Conservation (phyloP, 2,888 invertebrate genomes). For the Napeogenes sylphis region DNA sequence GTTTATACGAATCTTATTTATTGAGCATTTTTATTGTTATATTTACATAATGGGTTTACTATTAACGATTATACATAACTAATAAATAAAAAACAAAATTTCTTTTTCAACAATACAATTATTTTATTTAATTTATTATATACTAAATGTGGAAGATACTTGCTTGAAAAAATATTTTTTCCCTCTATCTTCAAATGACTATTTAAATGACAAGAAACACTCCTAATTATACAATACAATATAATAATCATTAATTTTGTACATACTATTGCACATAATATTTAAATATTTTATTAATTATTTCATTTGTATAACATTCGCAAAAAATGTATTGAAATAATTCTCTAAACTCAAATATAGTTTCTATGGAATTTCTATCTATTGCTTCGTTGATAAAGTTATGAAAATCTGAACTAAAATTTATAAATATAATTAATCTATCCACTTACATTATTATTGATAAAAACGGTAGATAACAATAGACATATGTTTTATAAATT, state of each 20-base stretch:
- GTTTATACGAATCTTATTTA: slow-evolving; percentile 24
- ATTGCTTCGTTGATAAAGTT: slow-evolving; percentile 1
- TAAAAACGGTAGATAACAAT: too few relatives aligned
- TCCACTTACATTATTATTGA: too few relatives aligned
- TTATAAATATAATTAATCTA: not conserved
- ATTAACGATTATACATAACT: slow-evolving; percentile 4
- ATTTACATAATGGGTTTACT: slow-evolving; percentile 26
- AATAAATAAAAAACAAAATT: not conserved
- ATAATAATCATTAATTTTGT: not conserved
- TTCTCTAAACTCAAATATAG: too few relatives aligned
- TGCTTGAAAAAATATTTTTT: not conserved
- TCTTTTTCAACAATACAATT: too few relatives aligned
- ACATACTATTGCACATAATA: not conserved
- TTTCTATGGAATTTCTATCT: not conserved
- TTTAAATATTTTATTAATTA: too few relatives aligned
- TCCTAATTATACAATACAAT: not conserved
- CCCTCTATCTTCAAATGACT: not conserved
- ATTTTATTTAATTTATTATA: too few relatives aligned
- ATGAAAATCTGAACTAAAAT: not conserved
- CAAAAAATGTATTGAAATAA: not conserved
- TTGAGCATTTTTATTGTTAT: slow-evolving; percentile 32
- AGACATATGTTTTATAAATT: too few relatives aligned
- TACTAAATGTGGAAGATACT: not conserved
- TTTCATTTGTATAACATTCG: not conserved
- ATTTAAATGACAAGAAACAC: too few relatives aligned